These are phyloP conservation scores for Botia kubotai DNA, from an alignment of 2,797 vertebrate species.

Conservation along the genomic window DNA sequence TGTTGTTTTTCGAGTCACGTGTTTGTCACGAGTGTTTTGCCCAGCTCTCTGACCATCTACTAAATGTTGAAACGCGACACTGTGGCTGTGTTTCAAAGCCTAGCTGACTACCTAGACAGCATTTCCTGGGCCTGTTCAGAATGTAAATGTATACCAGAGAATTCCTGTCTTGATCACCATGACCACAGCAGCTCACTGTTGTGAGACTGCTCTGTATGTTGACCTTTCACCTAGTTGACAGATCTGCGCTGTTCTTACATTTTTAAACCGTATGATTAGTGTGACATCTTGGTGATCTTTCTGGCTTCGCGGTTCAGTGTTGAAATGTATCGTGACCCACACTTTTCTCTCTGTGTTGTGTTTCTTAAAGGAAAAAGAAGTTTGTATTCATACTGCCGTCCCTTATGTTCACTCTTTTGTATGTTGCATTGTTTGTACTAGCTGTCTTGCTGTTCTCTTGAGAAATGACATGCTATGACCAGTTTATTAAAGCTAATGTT, in stretches of 20 bases:
- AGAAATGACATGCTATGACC: neutral
- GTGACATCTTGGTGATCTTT: neutral
- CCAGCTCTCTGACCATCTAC: neutral
- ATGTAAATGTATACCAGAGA: neutral
- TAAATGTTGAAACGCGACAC: slow-evolving; percentile 14
- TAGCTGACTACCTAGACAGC: neutral
- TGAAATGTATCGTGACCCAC: no score
- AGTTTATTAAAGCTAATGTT: neutral
- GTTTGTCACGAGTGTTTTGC: neutral
- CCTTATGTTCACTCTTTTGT: neutral
- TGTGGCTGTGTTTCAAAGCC: neutral
- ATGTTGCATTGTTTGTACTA: neutral
- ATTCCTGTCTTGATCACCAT: no score
- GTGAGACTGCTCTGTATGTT: neutral
- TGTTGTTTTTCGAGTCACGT: slow-evolving; percentile 25
- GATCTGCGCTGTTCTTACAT: neutral
- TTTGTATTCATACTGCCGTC: no score
- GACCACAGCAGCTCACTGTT: no score
- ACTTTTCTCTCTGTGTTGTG: no score
- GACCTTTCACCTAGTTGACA: slow-evolving; percentile 19
- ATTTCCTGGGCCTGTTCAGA: neutral
- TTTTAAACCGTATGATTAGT: neutral
- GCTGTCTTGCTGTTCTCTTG: no score
- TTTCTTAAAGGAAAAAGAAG: no score
- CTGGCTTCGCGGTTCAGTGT: neutral